Percentiles rank a stretch among this genome's conserved stretches.
Conservation (phyloP, 2,888 invertebrate species). For the Drosophila mayaguana region DNA sequence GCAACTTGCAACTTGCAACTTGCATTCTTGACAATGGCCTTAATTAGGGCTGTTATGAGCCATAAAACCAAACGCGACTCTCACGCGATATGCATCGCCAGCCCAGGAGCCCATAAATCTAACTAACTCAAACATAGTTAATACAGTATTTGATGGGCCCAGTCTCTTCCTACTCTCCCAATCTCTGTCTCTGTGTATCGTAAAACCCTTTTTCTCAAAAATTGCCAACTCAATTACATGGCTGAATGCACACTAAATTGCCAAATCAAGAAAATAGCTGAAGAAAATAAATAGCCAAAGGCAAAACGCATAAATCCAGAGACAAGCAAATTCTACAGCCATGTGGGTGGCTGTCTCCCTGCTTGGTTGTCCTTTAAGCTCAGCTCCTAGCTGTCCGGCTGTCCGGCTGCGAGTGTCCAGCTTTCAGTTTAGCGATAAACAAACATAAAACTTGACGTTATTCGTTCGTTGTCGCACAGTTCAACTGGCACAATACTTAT, state of each 20-base stretch:
- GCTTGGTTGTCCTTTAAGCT: constrained; percentile 7
- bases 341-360: constrained; percentile 19
- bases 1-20: constrained; percentile 31
- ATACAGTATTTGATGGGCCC: constrained; percentile 21
- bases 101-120: constrained; percentile 21
- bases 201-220: constrained; percentile 33
- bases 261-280: constrained; percentile 67
- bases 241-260: constrained; percentile 68
- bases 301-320: constrained; percentile 62
- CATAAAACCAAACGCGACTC: constrained; percentile 66
- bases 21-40: constrained; percentile 68
- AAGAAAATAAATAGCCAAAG: constrained; percentile 65
- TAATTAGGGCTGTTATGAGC: constrained; percentile 76
- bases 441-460: constrained; percentile 76
- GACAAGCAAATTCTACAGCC: constrained; percentile 44
- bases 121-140: constrained; percentile 41
- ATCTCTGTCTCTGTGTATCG: not conserved
- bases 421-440: constrained; percentile 73
- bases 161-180: not conserved
- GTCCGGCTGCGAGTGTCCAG: constrained; percentile 73
- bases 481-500: constrained; percentile 75
- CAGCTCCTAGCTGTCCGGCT: constrained; percentile 19
- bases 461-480: constrained; percentile 64
- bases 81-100: constrained; percentile 70
- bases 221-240: constrained; percentile 74